Evolutionary conservation across 2,113 vertebrate genomes (phyloP), one percentile per base, ranked within the genome.

Genomic region (Myocastor coypus): DNA sequence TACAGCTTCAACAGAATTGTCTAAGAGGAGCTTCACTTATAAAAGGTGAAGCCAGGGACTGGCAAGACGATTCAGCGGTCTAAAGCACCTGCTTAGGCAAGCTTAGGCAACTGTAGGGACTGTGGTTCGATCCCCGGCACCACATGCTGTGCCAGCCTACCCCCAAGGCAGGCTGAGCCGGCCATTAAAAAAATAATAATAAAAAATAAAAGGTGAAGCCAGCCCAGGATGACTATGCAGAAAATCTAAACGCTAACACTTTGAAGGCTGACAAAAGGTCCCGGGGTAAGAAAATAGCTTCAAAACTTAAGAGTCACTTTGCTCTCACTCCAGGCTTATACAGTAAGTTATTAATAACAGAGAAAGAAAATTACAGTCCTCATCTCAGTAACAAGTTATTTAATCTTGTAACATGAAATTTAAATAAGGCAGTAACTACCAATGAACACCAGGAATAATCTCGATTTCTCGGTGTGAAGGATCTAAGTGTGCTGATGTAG

Each of bases 401-500:
- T 80, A 80, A 50, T 80, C 77, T 32, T 66, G 32, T 30, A 95
- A 75, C 17, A 30, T 4, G 34, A 91, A 71, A 87, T 75, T 95
- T 97, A 92, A 93, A 95, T 66, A 87, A 71, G 95, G 63, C 46
- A 91, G 66, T 16, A 85, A 50, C 66, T 63, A 92, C 77, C 89
- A 96, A 83, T 95, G 86, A 94, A 30, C 59, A 90, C 81, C 32
- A 66, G 1, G 59, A 59, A 92, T 87, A 69, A 93, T 87, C 75
- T 96, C 68, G 83, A 50, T 40, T 94, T 94, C 42, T 83, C 30
- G 9, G 42, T 80, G 81, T 63, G 75, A 94, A 91, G 66, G 88
- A 42, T 3, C 40, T 64, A 73, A 64, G 57, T 84, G 59, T 28
- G 68, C 7, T 26, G 63, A 57, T 12, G 64, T 4, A 89, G 95